Base-by-base conservation (phyloP, 2,113 vertebrate genomes). In the Sinocyclocheilus rhinocerous region DNA sequence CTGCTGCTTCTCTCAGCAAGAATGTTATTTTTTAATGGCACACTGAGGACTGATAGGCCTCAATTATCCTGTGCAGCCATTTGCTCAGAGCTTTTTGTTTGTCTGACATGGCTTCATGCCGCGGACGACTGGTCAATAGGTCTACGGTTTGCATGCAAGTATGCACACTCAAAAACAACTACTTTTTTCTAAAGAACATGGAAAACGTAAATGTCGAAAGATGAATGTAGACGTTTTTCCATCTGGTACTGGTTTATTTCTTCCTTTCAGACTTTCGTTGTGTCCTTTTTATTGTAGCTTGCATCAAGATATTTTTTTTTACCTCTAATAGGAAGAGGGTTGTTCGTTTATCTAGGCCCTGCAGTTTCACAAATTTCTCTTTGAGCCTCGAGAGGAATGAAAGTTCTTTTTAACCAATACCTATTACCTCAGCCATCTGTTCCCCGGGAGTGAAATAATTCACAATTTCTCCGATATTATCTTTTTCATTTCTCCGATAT, bases 11-110 rank as follows among this genome's bases (percentile, higher is more conserved):
- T 86, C 55, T 86, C 67, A 48, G 16, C 48, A 5, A 59, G 20
- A 79, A 39, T 80, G 78, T 63, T 80, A 9, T 80, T 80, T 61
- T 80, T 63, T 73, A 73, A 73, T 63, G 78, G 36, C 57, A 26
- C 36, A 18, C 78, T 16, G 78, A 80, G 55, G 20, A 42, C 77
- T 42, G 77, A 80, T 80, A 63, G 78, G 57, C 57, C 57, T 80
- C 78, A 80, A 63, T 80, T 80, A 80, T 63, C 36, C 13, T 15
- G 36, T 26, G 57, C 39, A 45, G 57, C 59, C 22, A 36, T 59
- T 33, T 79, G 20, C 76, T 59, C 36, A 26, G 39, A 80, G 57
- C 20, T 73, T 45, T 73, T n/a, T 42, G 57, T 84, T 76, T 42
- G 33, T 59, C 22, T 48, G 33, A 26, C 83, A 15, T 42, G 45